phyloP scores from a whole-genome alignment of 1,140 invertebrate species.

The Cepaea nemoralis region DNA sequence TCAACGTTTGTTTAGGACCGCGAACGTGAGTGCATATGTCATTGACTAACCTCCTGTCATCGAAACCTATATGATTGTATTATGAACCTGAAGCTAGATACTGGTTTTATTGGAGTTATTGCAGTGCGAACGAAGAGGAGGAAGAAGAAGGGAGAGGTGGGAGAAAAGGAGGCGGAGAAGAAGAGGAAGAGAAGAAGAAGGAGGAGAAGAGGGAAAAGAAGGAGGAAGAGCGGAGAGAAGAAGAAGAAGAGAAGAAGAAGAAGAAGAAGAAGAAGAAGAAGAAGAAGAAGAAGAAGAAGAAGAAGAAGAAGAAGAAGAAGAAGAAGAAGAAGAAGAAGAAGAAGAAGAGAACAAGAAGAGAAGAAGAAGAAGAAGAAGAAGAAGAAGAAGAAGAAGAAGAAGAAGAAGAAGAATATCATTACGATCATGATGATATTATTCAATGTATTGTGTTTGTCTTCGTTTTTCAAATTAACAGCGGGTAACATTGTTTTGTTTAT shows the following conservation, averaged over 20 bases:
- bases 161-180: no score
- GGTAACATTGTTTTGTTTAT: background rate
- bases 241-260: slow-evolving; percentile 10
- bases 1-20: background rate
- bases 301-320: slow-evolving; percentile 10
- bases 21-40: background rate
- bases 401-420: no score
- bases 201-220: slow-evolving; percentile 9
- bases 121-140: background rate
- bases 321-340: slow-evolving; percentile 1
- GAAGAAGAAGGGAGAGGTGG: background rate
- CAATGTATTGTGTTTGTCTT: no score
- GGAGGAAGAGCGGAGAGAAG: no score
- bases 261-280: slow-evolving; percentile 10
- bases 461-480: no score
- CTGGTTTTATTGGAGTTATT: background rate
- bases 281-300: slow-evolving; percentile 10
- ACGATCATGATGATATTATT: background rate
- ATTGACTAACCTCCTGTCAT: background rate
- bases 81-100: background rate
- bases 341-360: background rate
- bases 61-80: background rate
- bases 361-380: background rate
- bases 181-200: no score
- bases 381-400: background rate